Percentiles rank a stretch among this genome's conserved stretches.
Evolutionary conservation across 2,797 vertebrate species (phyloP).

Genomic region (Xerus rutilus): DNA sequence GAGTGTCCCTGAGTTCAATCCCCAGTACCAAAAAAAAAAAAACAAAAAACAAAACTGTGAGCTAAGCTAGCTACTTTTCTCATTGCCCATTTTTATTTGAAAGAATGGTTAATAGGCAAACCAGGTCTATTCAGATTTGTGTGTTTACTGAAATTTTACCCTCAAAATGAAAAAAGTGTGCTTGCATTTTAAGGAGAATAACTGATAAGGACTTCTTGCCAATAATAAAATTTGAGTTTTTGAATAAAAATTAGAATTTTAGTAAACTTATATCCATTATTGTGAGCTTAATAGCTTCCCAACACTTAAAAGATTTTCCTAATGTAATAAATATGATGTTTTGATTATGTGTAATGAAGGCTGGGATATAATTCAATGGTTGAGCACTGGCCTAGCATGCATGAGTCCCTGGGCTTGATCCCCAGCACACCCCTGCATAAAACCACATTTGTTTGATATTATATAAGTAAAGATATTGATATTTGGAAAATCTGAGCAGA

Average conservation of each 20-base stretch:
- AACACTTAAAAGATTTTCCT: slow-evolving; percentile 27
- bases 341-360: neutral
- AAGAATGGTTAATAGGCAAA: neutral
- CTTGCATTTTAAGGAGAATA: neutral
- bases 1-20: too few species aligned
- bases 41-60: too few species aligned
- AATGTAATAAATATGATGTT: neutral
- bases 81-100: slow-evolving; percentile 13
- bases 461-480: neutral
- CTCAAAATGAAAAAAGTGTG: neutral
- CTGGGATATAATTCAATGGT: neutral
- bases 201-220: neutral
- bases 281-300: neutral
- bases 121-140: neutral
- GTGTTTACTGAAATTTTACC: slow-evolving; percentile 3
- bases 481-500: neutral
- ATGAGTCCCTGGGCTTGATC: neutral
- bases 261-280: neutral
- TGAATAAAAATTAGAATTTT: slow-evolving; percentile 24
- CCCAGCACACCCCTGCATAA: neutral
- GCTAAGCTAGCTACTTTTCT: neutral
- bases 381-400: neutral
- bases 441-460: neutral
- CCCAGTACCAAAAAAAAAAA: too few species aligned
- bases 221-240: slow-evolving; percentile 29